Evolutionary conservation across 2,797 vertebrate species (phyloP).

Genomic region (Acrossocheilus wenchowensis): DNA sequence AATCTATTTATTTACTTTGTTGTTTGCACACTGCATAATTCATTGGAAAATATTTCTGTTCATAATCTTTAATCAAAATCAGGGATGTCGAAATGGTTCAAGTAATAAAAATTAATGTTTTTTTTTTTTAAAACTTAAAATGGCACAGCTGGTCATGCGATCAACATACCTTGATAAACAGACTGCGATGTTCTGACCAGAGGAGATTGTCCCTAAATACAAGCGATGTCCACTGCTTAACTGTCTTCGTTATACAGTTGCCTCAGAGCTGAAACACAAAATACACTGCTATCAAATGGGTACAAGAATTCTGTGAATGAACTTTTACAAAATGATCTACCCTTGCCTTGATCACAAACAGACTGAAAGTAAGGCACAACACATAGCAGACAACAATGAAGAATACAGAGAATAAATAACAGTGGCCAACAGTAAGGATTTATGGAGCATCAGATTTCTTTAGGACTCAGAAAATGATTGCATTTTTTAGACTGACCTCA

Average conservation of each 20-base stretch:
- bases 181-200: slow-evolving; percentile 96
- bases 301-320: neutral
- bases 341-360: neutral
- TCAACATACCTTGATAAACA: slow-evolving; percentile 92
- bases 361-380: neutral
- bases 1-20: too few species aligned
- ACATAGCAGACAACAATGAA: neutral
- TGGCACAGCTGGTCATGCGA: neutral
- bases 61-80: neutral
- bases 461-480: neutral
- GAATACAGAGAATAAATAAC: neutral
- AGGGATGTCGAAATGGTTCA: neutral
- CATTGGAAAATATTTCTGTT: neutral
- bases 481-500: too few species aligned
- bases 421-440: neutral
- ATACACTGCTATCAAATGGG: neutral
- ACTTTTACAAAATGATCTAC: neutral
- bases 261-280: slow-evolving; percentile 87
- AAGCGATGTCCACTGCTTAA: slow-evolving; percentile 94
- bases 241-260: slow-evolving; percentile 92
- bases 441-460: neutral
- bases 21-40: too few species aligned
- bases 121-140: neutral
- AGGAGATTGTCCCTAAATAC: slow-evolving; percentile 96
- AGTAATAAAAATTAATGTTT: neutral